These are phyloP conservation scores for Lithophane socia DNA, from an alignment of 2,888 invertebrate genomes.

Conservation along the genomic window DNA sequence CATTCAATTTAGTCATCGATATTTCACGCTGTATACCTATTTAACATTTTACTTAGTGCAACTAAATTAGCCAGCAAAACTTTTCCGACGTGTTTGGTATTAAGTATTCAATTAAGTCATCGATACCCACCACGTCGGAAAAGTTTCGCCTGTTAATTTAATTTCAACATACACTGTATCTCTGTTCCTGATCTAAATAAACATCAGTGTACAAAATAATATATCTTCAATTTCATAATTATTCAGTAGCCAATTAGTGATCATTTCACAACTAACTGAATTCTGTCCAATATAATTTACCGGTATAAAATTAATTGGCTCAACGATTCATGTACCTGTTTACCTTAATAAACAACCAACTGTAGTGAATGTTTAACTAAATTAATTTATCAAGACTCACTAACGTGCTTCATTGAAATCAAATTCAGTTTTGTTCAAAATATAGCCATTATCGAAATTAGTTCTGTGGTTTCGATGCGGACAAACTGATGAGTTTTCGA, in stretches of 20 bases:
- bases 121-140: too few relatives aligned
- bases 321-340: neutral
- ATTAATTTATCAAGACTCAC: neutral
- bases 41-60: too few relatives aligned
- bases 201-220: neutral
- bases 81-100: neutral
- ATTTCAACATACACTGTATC: neutral
- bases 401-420: neutral
- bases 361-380: neutral
- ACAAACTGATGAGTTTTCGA: neutral
- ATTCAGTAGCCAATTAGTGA: neutral
- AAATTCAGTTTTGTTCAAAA: conserved; percentile 1
- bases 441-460: neutral
- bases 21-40: too few relatives aligned
- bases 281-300: conserved; percentile 5
- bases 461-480: neutral
- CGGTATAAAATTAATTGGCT: neutral
- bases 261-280: neutral
- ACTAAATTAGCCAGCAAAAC: neutral
- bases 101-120: too few relatives aligned
- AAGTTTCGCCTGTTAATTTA: neutral
- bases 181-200: neutral
- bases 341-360: neutral
- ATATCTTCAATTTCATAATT: neutral
- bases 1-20: too few relatives aligned